Percentiles rank a stretch among this genome's conserved stretches.
Evolutionary conservation across 2,797 vertebrate genomes (phyloP).

Genomic region (Pampus argenteus): DNA sequence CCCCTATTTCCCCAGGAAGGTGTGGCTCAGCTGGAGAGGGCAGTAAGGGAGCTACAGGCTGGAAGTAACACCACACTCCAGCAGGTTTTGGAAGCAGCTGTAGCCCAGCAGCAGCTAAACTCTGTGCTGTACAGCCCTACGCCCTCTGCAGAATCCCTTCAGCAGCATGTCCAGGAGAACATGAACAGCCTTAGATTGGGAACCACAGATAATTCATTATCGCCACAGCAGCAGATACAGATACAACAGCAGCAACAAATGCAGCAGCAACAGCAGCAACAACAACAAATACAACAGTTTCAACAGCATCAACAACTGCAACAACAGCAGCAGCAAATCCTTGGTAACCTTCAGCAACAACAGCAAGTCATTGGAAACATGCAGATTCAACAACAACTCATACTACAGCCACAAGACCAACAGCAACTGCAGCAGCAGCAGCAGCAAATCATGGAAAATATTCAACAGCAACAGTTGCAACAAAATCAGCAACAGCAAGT

Average conservation of each 20-base stretch:
- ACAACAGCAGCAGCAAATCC: conserved; percentile 35
- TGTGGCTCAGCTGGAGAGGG: conserved; percentile 93
- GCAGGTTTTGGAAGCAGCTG: conserved; percentile 92
- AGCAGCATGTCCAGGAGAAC: conserved; percentile 93
- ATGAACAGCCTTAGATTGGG: conserved; percentile 93
- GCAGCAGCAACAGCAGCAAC: conserved; percentile 69
- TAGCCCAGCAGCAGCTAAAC: conserved; percentile 90
- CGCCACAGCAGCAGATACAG: conserved; percentile 80
- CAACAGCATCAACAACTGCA: conserved; percentile 70
- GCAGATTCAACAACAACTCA: conserved; percentile 83
- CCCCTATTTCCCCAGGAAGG: conserved; percentile 90
- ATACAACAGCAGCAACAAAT: conserved; percentile 81
- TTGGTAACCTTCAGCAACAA: conserved; percentile 50
- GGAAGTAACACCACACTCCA: conserved; percentile 87
- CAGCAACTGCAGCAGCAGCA: conserved; percentile 67
- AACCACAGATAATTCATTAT: conserved; percentile 87
- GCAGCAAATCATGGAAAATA: conserved; percentile 76
- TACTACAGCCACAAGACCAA: conserved; percentile 76
- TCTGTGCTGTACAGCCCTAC: conserved; percentile 94
- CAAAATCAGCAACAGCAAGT: conserved; percentile 86
- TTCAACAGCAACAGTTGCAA: conserved; percentile 77
- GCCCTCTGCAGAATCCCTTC: conserved; percentile 88
- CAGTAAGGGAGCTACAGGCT: conserved; percentile 93
- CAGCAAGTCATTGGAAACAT: conserved; percentile 57
- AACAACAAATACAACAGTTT: conserved; percentile 62